Evolutionary conservation across 2,797 vertebrate genomes (phyloP), one percentile per base, ranked within the genome.

Genomic region (Tadarida brasiliensis): DNA sequence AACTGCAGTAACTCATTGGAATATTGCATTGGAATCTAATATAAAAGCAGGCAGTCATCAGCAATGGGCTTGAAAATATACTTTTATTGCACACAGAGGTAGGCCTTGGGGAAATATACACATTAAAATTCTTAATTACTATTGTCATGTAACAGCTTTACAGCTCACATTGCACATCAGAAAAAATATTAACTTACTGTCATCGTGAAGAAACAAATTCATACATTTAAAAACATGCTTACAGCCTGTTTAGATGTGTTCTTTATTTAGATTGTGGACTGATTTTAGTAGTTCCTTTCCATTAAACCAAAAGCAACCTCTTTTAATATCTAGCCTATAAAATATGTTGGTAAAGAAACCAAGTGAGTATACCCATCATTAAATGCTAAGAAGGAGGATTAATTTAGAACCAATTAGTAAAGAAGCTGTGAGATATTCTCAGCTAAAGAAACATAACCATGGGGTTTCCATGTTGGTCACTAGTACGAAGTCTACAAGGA

Each of bases 71-170:
- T 63, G 88, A 87, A 95, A 94, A 81, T 91, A 86, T 59, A 90
- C 95, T 94, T 97, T 94, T 89, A 95, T 78, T 91, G 70, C 67
- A 86, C 49, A 87, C 59, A 94, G 61, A 95, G 56, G 86, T 81
- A 84, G 76, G 70, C 95, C 85, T 93, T 71, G 6, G 89, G 88
- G 92, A 95, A 85, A 90, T 35, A 76, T 4, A 4, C 28, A 44
- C 67, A 93, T 96, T 96, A 96, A 91, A 94, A 83, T 96, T 91
- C 94, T 91, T 97, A 95, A 96, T 97, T 96, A 96, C 78, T 95
- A 87, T 91, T 94, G 83, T 90, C 89, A 85, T 77, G 39, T 89
- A 94, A 97, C 68, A 89, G 82, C 59, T 96, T 96, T 96, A 91
- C 71, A 26, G 70, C 44, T 94, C 49, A 94, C 70, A 89, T 15